phyloP scores from a whole-genome alignment of 2,113 vertebrate species.

The Leptobrachium leishanense region DNA sequence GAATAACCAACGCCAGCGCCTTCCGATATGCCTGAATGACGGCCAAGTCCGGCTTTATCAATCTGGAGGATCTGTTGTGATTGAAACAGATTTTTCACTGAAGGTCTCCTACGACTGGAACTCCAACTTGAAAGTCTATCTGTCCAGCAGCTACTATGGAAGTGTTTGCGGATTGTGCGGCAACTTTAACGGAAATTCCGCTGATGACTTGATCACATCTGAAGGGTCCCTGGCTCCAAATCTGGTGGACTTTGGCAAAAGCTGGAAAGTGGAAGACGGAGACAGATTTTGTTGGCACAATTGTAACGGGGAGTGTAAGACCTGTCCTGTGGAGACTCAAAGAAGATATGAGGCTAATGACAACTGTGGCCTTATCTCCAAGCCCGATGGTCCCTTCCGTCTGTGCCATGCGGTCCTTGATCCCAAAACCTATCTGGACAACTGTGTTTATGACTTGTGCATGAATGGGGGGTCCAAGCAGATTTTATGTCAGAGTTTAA shows the following conservation, averaged over 20 bases:
- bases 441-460: conserved; percentile 57
- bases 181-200: conserved; percentile 53
- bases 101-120: conserved; percentile 71
- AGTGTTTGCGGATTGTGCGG: conserved; percentile 44
- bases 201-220: conserved; percentile 54
- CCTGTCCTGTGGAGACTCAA: conserved; percentile 54
- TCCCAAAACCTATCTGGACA: conserved; percentile 57
- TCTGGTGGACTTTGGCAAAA: conserved; percentile 51
- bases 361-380: conserved; percentile 63
- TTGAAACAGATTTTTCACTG: conserved; percentile 64
- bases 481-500: conserved; percentile 65
- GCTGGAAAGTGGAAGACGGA: conserved; percentile 58
- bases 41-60: conserved; percentile 62
- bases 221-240: conserved; percentile 45
- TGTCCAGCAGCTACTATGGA: conserved; percentile 46
- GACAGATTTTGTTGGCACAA: conserved; percentile 56
- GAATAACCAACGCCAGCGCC: conserved; percentile 59
- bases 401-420: conserved; percentile 36
- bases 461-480: conserved; percentile 59
- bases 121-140: conserved; percentile 58
- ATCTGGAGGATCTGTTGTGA: conserved; percentile 58
- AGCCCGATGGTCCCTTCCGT: conserved; percentile 55
- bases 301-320: conserved; percentile 54
- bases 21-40: conserved; percentile 63
- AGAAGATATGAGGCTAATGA: conserved; percentile 14